Evolutionary conservation across 2,797 vertebrate genomes (phyloP).

Genomic region (Alcedo quadribrachys): DNA sequence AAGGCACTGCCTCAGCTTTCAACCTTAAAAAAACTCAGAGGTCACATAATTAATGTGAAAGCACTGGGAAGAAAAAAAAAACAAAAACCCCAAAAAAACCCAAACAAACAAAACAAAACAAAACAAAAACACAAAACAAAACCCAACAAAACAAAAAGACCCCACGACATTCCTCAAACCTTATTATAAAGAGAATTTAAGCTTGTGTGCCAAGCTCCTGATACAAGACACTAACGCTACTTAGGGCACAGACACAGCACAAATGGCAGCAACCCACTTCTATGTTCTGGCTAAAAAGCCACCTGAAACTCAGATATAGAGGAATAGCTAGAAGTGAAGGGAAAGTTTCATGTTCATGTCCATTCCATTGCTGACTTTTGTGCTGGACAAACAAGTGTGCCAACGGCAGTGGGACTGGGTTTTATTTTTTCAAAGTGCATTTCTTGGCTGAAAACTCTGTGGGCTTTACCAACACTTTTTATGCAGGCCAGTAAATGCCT

Average conservation of each 20-base stretch:
- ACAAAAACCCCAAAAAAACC: too few relatives aligned
- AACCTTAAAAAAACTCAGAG: slow-evolving; percentile 20
- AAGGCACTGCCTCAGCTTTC: background rate
- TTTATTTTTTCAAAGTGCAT: background rate
- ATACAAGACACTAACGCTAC: background rate
- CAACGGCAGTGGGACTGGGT: background rate
- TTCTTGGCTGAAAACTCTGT: background rate
- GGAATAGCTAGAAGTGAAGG: background rate
- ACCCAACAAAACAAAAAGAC: background rate
- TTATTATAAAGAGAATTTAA: slow-evolving; percentile 7
- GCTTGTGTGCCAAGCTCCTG: background rate
- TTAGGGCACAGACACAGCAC: background rate
- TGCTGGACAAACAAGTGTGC: background rate
- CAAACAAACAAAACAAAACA: background rate
- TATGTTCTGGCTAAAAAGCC: background rate
- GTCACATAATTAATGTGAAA: background rate
- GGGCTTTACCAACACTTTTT: slow-evolving; percentile 11
- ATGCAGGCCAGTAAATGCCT: background rate
- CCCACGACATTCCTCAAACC: background rate
- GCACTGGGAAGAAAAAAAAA: background rate
- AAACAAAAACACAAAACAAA: background rate
- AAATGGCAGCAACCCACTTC: background rate
- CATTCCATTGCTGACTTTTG: background rate
- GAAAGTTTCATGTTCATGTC: background rate
- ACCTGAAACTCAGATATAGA: background rate